phyloP scores from a whole-genome alignment of 2,797 vertebrate species.

The Spatula clypeata region DNA sequence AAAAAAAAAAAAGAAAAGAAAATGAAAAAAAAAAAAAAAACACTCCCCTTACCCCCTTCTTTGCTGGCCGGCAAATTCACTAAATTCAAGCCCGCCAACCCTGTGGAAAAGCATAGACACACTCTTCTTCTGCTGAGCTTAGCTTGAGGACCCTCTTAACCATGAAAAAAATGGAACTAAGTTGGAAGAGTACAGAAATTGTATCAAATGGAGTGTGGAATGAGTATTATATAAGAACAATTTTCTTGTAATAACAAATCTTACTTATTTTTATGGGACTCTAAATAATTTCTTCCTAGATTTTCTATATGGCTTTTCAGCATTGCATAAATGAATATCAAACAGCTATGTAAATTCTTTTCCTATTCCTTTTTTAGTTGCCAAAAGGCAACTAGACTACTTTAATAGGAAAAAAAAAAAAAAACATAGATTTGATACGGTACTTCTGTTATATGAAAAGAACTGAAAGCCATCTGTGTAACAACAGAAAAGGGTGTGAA shows the following conservation, averaged over 20 bases:
- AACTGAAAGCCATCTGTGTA: slow-evolving; percentile 32
- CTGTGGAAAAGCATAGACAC: fast-evolving
- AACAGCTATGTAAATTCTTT: slow-evolving; percentile 7
- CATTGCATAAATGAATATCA: slow-evolving; percentile 45
- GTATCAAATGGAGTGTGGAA: slow-evolving; percentile 60
- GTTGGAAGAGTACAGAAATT: slow-evolving; percentile 10
- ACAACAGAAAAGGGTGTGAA: slow-evolving; percentile 38
- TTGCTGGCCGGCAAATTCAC: not conserved
- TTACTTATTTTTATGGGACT: slow-evolving; percentile 57
- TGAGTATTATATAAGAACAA: slow-evolving; percentile 31
- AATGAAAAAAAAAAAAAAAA: too few relatives aligned
- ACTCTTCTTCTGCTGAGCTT: not conserved
- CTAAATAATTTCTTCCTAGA: slow-evolving; percentile 53
- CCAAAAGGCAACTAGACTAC: not conserved
- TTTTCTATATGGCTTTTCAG: slow-evolving; percentile 12
- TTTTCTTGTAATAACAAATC: slow-evolving; percentile 54
- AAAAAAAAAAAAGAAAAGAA: fast-evolving
- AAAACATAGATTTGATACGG: slow-evolving; percentile 6
- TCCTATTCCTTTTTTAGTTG: not conserved
- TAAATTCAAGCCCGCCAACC: not conserved
- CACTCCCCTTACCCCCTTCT: fast-evolving
- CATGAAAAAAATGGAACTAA: slow-evolving; percentile 46
- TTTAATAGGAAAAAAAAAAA: slow-evolving; percentile 8
- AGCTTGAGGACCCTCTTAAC: not conserved
- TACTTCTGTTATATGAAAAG: not conserved